phyloP scores from a whole-genome alignment of 2,113 vertebrate genomes.

The Neomonachus schauinslandi region DNA sequence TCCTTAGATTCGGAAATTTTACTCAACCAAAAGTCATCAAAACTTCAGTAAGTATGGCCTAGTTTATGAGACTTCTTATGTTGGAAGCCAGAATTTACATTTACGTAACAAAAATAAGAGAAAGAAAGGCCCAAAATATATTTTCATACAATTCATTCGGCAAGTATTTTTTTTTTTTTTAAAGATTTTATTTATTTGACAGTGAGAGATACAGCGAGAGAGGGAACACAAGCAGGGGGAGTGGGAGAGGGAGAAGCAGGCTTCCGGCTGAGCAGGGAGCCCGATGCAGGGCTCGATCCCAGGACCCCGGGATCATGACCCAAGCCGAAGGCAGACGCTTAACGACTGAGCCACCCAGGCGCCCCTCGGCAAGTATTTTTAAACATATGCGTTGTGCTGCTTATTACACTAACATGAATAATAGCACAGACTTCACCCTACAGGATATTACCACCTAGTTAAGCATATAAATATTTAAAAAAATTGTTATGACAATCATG shows the following conservation, averaged over 20 bases:
- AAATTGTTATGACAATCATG: background rate
- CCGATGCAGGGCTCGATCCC: too few species aligned
- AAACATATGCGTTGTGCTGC: background rate
- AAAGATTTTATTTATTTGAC: too few species aligned
- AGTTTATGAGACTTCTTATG: background rate
- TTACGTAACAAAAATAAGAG: background rate
- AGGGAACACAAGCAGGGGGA: too few species aligned
- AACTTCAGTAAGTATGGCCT: background rate
- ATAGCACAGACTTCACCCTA: background rate
- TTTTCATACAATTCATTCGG: conserved; percentile 2
- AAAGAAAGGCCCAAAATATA: background rate
- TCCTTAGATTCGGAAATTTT: conserved; percentile 5
- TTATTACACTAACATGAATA: background rate
- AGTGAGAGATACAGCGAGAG: too few species aligned
- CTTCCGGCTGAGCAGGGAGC: too few species aligned
- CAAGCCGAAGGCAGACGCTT: too few species aligned
- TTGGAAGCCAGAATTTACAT: background rate
- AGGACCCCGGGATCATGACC: too few species aligned
- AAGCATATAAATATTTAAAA: background rate
- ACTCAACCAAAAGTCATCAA: background rate
- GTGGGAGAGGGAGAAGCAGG: too few species aligned
- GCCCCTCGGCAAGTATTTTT: conserved; percentile 6
- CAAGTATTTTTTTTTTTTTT: background rate
- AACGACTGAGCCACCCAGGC: too few species aligned
- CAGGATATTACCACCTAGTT: background rate